Conservation (phyloP, 2,797 vertebrate species). For the Protonibea diacanthus region DNA sequence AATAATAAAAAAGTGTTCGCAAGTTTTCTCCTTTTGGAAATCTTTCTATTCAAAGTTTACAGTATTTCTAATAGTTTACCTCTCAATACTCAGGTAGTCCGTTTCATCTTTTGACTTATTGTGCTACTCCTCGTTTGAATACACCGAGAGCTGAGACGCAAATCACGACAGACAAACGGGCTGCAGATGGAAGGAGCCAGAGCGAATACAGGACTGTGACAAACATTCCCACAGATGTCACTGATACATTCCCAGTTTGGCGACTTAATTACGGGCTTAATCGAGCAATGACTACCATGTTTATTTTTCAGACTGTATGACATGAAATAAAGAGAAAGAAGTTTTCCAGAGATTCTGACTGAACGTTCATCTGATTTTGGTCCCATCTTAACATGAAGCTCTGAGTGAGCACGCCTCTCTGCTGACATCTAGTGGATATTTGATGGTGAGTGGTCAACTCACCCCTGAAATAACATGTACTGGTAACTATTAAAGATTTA, state of each 20-base stretch:
- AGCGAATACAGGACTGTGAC: not conserved
- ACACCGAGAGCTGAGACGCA: not conserved
- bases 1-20: constrained; percentile 25
- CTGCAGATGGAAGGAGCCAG: constrained; percentile 4
- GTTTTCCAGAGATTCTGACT: not conserved
- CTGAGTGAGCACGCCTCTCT: not conserved
- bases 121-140: constrained; percentile 21
- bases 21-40: constrained; percentile 35
- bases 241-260: not conserved
- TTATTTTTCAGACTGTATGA: not conserved
- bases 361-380: not conserved
- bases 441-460: not conserved
- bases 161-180: not conserved
- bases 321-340: not conserved
- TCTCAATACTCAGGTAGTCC: constrained; percentile 68
- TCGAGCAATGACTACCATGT: not conserved
- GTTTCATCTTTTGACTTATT: constrained; percentile 8
- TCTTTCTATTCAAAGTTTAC: constrained; percentile 58
- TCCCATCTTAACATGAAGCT: not conserved
- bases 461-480: not conserved
- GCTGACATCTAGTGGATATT: constrained; percentile 37
- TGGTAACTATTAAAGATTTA: not conserved
- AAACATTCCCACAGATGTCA: not conserved
- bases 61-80: constrained; percentile 50
- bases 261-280: not conserved